Evolutionary conservation across 2,797 vertebrate species (phyloP).

Genomic region (Columba guinea): DNA sequence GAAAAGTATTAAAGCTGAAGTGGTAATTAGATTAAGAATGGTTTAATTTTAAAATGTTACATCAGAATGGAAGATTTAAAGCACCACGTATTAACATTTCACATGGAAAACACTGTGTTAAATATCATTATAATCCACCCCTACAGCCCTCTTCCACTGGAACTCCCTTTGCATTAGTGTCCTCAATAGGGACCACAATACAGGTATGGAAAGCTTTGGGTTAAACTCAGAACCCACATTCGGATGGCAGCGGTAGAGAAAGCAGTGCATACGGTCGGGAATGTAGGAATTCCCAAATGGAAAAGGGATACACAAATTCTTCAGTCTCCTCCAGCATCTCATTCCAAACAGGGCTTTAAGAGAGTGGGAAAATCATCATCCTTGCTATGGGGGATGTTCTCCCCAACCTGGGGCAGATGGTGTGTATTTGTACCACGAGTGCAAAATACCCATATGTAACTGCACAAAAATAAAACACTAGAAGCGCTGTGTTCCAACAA

Average conservation of each 20-base stretch:
- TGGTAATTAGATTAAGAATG: constrained; percentile 39
- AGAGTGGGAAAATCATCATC: background rate
- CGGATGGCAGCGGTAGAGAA: background rate
- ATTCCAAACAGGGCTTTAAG: background rate
- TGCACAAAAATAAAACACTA: background rate
- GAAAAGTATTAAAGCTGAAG: constrained; percentile 1
- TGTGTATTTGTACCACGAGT: background rate
- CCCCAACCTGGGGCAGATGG: background rate
- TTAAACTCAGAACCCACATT: background rate
- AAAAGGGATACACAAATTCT: background rate
- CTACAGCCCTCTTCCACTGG: background rate
- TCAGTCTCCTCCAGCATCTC: background rate
- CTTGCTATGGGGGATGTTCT: background rate
- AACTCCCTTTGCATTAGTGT: background rate
- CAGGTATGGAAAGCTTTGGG: background rate
- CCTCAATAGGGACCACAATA: background rate
- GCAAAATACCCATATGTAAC: background rate
- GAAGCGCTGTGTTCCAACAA: background rate
- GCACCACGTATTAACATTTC: background rate
- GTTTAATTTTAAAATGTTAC: constrained; percentile 7
- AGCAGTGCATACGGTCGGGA: background rate
- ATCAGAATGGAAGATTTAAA: constrained; percentile 20
- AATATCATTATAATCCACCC: background rate
- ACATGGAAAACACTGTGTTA: background rate
- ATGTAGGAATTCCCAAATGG: background rate